Conservation (phyloP, 2,113 vertebrate genomes). For the Perca schrenkii region DNA sequence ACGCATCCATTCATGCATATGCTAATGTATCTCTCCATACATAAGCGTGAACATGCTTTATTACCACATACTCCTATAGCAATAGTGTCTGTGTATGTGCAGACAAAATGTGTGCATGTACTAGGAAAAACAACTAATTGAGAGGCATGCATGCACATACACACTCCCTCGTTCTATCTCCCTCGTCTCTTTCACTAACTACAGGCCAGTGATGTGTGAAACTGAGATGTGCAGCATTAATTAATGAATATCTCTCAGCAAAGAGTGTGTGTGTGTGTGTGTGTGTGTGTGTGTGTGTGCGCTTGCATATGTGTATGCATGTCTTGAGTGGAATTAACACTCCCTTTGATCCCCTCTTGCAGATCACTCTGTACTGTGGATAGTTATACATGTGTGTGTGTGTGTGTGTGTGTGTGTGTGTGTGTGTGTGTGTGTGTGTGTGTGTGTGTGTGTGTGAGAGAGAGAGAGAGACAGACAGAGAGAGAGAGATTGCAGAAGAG, state of each 20-base stretch:
- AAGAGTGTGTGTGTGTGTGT: background rate
- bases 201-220: conserved; percentile 57
- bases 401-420: too few species aligned
- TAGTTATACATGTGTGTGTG: background rate
- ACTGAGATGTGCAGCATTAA: conserved; percentile 65
- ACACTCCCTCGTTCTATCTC: background rate
- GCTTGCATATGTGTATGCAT: background rate
- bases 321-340: conserved; percentile 56
- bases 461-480: background rate
- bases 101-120: conserved; percentile 4
- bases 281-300: background rate
- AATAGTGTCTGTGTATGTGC: background rate
- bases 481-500: conserved; percentile 22
- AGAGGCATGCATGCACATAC: conserved; percentile 5
- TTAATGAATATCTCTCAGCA: conserved; percentile 71
- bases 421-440: too few species aligned
- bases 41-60: conserved; percentile 20
- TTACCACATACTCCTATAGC: background rate
- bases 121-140: conserved; percentile 10
- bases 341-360: conserved; percentile 52
- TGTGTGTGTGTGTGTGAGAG: too few species aligned
- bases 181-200: conserved; percentile 11
- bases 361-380: conserved; percentile 46
- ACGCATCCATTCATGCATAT: conserved; percentile 32
- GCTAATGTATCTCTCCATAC: conserved; percentile 28